Conservation (phyloP, 2,888 invertebrate species). For the Zonitis immaculata region DNA sequence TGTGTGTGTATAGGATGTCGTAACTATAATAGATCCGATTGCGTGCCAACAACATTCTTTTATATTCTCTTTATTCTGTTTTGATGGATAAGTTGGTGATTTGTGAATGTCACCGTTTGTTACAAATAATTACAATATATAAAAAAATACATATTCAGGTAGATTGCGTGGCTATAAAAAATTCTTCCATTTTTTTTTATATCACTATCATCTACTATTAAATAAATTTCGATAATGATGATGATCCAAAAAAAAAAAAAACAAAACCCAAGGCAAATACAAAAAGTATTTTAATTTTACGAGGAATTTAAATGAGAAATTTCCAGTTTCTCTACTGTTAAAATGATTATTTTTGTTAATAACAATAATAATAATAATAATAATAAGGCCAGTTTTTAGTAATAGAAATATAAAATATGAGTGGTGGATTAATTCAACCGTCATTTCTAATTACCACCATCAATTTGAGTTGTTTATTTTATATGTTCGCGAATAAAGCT, state of each 20-base stretch:
- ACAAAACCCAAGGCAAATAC: too few species aligned
- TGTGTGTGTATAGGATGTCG: too few species aligned
- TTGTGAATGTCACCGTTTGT: conserved; percentile 30
- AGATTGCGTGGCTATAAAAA: conserved; percentile 21
- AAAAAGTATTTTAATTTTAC: too few species aligned
- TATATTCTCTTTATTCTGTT: neutral
- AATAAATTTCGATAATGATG: too few species aligned
- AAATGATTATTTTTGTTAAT: neutral
- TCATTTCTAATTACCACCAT: conserved; percentile 4
- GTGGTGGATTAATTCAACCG: neutral
- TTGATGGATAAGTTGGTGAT: conserved; percentile 21
- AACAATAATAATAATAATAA: too few species aligned
- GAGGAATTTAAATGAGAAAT: too few species aligned
- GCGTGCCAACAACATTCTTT: conserved; percentile 16
- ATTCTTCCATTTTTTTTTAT: conserved; percentile 1
- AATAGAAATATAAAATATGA: conserved; percentile 1
- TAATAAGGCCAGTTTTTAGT: too few species aligned
- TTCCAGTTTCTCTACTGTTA: neutral
- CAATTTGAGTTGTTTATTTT: conserved; percentile 1
- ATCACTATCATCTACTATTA: too few species aligned
- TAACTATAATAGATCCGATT: conserved; percentile 20
- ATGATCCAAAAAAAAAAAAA: neutral
- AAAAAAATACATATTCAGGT: conserved; percentile 28
- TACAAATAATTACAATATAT: conserved; percentile 25
- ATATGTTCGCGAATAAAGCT: neutral